Base-by-base conservation (phyloP, 2,113 vertebrate species). In the Oryzias javanicus region DNA sequence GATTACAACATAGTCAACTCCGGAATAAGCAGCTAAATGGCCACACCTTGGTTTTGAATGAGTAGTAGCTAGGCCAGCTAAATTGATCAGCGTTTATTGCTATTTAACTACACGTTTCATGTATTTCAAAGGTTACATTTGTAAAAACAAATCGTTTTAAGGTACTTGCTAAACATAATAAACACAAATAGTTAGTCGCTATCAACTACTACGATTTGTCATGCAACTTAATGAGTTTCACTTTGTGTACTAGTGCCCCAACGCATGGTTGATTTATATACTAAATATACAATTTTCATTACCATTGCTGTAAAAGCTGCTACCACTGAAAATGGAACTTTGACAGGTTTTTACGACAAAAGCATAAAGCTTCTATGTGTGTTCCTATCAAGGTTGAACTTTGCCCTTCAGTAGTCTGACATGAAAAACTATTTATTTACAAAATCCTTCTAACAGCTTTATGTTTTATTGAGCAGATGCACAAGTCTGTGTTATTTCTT, bases 1-100 rank as follows among this genome's bases (percentile, higher is more conserved):
- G 67, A 22, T 42, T 73, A 67, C 25, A 18, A 42, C 16, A 45
- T 35, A 76, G 55, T 63, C 13, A 64, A 68, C 64, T 70, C 55
- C 68, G 55, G 74, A 78, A 71, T 77, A 80, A 55, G 29, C 74
- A 68, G 78, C 80, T 78, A 72, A 75, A 80, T 78, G 85, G 79
- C 88, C 88, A 88, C 88, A 89, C 88, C 88, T 89, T 86, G 82
- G 72, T 83, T 85, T 80, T 83, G 82, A 85, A 88, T 80, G 67
- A 79, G 72, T 78, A 82, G 60, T 72, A 69, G 72, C 79, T 55
- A 78, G 70, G 74, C 57, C 76, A 78, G 19, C 45, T 73, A 50
- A 63, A 65, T 55, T 51, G 67, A 59, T 60, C 65, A 25, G 35
- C 49, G n/a, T 47, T 49, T 20, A 17, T 17, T 55, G 47, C 14